These are phyloP conservation scores for Bombus turneri DNA, from an alignment of 1,140 invertebrate species.

Conservation along the genomic window DNA sequence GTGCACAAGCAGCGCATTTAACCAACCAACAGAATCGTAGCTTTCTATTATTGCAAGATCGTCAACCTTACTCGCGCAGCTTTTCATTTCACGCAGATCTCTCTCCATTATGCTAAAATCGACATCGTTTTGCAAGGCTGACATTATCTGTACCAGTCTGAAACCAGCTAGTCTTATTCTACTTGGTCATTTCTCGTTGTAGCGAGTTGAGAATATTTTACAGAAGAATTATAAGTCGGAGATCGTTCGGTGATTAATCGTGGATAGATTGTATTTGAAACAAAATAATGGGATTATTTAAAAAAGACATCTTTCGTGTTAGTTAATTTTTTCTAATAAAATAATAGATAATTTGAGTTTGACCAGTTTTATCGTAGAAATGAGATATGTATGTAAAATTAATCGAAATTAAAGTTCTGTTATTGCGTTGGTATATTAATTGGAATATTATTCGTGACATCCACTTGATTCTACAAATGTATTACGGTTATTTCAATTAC, in stretches of 20 bases:
- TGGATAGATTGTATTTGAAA: neutral
- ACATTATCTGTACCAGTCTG: neutral
- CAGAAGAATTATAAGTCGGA: neutral
- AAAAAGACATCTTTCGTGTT: too few relatives aligned
- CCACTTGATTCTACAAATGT: neutral
- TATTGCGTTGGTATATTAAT: neutral
- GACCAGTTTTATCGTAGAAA: too few relatives aligned
- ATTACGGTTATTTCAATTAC: neutral
- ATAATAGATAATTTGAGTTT: too few relatives aligned
- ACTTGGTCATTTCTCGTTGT: neutral
- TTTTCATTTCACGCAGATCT: constrained; percentile 29
- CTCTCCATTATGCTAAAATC: constrained; percentile 28
- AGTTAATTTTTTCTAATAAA: too few relatives aligned
- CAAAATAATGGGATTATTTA: too few relatives aligned
- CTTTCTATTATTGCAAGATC: constrained; percentile 58
- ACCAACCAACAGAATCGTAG: constrained; percentile 4
- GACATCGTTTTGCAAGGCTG: neutral
- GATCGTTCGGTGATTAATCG: too few relatives aligned
- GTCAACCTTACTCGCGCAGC: constrained; percentile 25
- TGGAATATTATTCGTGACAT: neutral
- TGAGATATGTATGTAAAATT: too few relatives aligned
- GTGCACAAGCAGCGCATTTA: constrained; percentile 33
- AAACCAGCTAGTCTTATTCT: neutral
- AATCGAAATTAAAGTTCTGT: too few relatives aligned
- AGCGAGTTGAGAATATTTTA: neutral